phyloP scores from a whole-genome alignment of 2,888 invertebrate genomes.

The Callimorpha dominula region DNA sequence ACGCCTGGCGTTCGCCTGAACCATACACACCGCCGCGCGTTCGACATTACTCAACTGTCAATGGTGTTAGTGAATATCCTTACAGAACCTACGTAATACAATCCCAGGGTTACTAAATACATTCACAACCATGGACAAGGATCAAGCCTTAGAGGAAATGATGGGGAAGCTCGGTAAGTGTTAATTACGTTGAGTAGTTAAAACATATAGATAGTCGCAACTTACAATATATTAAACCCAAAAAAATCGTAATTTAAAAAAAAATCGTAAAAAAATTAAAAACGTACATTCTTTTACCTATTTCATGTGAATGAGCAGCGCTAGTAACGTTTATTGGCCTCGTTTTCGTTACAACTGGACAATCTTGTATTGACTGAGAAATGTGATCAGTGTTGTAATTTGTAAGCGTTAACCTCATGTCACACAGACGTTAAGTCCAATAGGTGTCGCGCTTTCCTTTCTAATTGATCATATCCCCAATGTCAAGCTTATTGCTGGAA shows the following conservation, averaged over 20 bases:
- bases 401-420: conserved; percentile 51
- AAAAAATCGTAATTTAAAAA: conserved; percentile 42
- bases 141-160: conserved; percentile 88
- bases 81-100: conserved; percentile 62
- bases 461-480: conserved; percentile 53
- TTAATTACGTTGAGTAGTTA: conserved; percentile 33
- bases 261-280: too few species aligned
- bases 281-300: conserved; percentile 43
- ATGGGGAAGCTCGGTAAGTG: conserved; percentile 89
- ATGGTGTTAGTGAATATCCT: conserved; percentile 76
- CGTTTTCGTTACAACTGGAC: conserved; percentile 56
- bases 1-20: conserved; percentile 68
- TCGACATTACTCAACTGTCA: conserved; percentile 58
- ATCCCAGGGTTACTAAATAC: conserved; percentile 42
- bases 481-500: conserved; percentile 25
- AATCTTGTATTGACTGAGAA: conserved; percentile 57
- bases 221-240: conserved; percentile 41
- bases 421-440: conserved; percentile 46
- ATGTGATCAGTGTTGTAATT: conserved; percentile 54
- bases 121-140: conserved; percentile 85
- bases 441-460: conserved; percentile 55
- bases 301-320: conserved; percentile 38
- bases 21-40: conserved; percentile 61
- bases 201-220: conserved; percentile 65
- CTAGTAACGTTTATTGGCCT: conserved; percentile 54